Evolutionary conservation across 1,140 invertebrate species (phyloP).

Genomic region (Aplysia californica): DNA sequence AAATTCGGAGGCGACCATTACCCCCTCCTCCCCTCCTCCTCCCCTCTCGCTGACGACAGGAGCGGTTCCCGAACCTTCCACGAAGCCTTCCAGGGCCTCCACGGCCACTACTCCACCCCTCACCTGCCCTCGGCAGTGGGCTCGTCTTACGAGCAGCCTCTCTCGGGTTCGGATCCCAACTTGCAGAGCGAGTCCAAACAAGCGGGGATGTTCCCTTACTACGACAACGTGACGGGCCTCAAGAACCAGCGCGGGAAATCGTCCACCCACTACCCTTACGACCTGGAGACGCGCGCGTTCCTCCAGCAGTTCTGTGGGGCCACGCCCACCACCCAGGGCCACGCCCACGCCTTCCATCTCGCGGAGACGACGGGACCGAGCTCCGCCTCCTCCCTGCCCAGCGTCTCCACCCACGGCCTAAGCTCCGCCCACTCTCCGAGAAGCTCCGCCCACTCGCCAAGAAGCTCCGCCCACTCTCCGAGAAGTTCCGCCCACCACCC

Average conservation of each 20-base stretch:
- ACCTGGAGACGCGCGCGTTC: background rate
- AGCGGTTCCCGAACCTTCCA: background rate
- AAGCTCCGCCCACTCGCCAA: no score
- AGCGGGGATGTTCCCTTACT: background rate
- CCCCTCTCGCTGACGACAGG: background rate
- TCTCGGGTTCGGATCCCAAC: conserved; percentile 18
- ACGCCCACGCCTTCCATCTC: no score
- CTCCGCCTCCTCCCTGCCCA: no score
- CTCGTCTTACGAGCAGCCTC: conserved; percentile 1
- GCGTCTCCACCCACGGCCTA: no score
- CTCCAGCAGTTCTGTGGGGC: background rate
- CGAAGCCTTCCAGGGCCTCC: conserved; percentile 15
- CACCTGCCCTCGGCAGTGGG: conserved; percentile 6
- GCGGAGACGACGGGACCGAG: no score
- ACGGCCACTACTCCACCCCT: conserved; percentile 12
- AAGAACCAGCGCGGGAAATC: background rate
- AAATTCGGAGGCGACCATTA: no score
- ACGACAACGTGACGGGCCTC: background rate
- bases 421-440: no score
- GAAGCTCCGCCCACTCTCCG: no score
- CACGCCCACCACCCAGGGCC: no score
- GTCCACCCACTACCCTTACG: background rate
- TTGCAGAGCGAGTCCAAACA: conserved; percentile 4
- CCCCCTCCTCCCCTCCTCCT: background rate
- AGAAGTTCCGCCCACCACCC: background rate